Conservation (phyloP, 2,113 vertebrate genomes). For the Hystrix cristata region DNA sequence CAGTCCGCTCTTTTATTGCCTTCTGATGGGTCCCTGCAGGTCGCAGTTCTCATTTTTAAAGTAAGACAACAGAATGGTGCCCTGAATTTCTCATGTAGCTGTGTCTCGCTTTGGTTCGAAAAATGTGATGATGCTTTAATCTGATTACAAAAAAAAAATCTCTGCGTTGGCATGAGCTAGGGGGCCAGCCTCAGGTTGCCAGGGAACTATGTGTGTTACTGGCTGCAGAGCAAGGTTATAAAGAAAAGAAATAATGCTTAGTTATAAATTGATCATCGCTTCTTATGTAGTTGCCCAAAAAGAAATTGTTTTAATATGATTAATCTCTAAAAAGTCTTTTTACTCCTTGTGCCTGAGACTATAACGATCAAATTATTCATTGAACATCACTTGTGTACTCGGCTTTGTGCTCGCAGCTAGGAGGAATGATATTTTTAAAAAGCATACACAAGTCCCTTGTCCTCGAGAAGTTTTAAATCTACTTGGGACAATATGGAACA, state of each 20-base stretch:
- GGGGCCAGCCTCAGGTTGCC: background rate
- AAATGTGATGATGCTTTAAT: background rate
- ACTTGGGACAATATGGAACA: background rate
- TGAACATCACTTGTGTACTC: background rate
- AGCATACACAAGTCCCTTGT: background rate
- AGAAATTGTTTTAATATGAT: background rate
- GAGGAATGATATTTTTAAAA: background rate
- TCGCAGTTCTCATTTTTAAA: background rate
- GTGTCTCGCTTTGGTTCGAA: background rate
- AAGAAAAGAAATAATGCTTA: background rate
- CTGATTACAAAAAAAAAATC: background rate
- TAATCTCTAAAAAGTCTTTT: background rate
- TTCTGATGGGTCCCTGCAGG: accelerated
- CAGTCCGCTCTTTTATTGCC: background rate
- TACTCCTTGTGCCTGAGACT: background rate
- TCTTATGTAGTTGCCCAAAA: background rate
- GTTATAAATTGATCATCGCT: background rate
- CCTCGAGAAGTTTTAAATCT: slow-evolving; percentile 11
- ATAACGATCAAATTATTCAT: background rate
- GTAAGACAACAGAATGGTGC: background rate
- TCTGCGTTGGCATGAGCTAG: background rate
- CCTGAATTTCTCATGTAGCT: background rate
- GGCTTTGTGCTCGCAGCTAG: background rate
- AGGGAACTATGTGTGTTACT: background rate
- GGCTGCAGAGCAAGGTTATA: background rate